Conservation (phyloP, 2,888 invertebrate genomes). For the Cheilosia grossa region DNA sequence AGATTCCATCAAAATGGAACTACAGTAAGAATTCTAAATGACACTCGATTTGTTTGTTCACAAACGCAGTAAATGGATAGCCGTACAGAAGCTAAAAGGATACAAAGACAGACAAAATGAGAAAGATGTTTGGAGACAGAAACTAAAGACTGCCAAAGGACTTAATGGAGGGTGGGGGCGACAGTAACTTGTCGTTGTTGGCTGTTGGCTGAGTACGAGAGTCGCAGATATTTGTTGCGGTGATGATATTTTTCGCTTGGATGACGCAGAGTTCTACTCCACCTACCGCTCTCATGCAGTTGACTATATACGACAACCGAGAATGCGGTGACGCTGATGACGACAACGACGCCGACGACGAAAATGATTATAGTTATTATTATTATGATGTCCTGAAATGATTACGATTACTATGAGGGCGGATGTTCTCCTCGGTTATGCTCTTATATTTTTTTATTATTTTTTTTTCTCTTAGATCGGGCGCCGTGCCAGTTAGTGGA, state of each 20-base stretch:
- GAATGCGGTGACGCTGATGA: constrained; percentile 14
- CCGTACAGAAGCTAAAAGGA: constrained; percentile 50
- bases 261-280: constrained; percentile 5
- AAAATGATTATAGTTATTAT: constrained; percentile 56
- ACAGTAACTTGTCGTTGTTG: background rate
- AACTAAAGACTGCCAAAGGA: constrained; percentile 34
- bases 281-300: constrained; percentile 9
- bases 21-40: constrained; percentile 45
- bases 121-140: constrained; percentile 25
- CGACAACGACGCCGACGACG: background rate
- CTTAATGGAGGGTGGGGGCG: background rate
- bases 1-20: background rate
- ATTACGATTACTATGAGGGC: constrained; percentile 51
- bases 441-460: background rate
- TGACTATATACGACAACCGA: background rate
- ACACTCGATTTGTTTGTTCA: constrained; percentile 68
- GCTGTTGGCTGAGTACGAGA: background rate
- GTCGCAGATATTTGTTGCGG: constrained; percentile 20
- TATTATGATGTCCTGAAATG: constrained; percentile 68
- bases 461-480: background rate
- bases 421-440: constrained; percentile 22
- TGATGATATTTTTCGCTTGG: constrained; percentile 59
- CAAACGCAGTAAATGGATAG: constrained; percentile 52
- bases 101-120: constrained; percentile 67
- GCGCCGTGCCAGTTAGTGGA: background rate